Base-by-base conservation (phyloP, 2,113 vertebrate genomes). In the Struthidea cinerea region DNA sequence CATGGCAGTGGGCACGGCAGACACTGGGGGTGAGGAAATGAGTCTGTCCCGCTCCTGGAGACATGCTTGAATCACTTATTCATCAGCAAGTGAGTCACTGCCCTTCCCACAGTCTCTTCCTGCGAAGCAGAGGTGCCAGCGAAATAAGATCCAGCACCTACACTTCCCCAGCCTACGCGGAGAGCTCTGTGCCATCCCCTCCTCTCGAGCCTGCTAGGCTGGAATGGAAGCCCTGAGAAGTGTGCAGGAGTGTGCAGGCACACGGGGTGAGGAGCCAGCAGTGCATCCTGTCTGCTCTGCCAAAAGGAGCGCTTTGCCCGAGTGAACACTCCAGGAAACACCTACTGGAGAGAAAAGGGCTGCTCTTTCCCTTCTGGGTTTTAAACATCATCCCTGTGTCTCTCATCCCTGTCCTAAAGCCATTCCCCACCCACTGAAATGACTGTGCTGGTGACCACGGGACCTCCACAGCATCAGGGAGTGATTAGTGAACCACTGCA, bases 11-110 rank as follows among this genome's bases (percentile, higher is more conserved):
- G 78, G 93, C 87, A 95, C 35, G 5, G 52, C 69, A 87, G 88
- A 55, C 70, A 1, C 74, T 5, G 80, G 41, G 85, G 63, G 33
- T 63, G 57, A 75, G 11, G 8, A 86, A 89, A 68, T 56, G 7
- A 63, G 50, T 46, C 41, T 60, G 69, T 77, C 69, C 92, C 78
- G 4, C 65, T 77, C 63, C 75, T 68, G 73, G 33, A 81, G 89
- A 93, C 7, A 8, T 0, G 42, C 63, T 83, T 2, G 11, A 60
- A 61, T 82, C 84, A 8, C 71, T 86, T 61, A 20, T 78, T 84
- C 63, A 67, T 63, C 80, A 89, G 61, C 74, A 37, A 83, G 52
- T 97, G 97, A 96, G 84, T 96, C 96, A 95, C 33, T 56, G 65
- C 68, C 61, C 63, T 50, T 68, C 87, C 88, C 95, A 90, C 85